Base-by-base conservation (phyloP, 2,888 invertebrate genomes). In the Diplolepis rosae region DNA sequence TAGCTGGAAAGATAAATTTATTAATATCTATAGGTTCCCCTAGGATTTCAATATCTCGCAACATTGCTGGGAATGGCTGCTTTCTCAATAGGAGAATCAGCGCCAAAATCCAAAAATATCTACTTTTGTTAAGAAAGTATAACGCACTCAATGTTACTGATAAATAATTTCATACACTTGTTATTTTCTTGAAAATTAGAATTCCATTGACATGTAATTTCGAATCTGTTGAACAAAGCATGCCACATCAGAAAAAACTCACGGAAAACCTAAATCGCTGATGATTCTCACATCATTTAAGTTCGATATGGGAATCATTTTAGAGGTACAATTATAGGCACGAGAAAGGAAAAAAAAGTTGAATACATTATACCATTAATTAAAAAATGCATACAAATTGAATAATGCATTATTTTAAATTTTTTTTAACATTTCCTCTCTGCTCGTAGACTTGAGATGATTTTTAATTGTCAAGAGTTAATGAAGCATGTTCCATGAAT, bases 211-310 rank as follows among this genome's bases (percentile, higher is more conserved):
- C 22, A 32, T 5, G 28, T 50, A 48, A 18, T 66, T 50, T 28
- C 28, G 18, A 45, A 66, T 32, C 11, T 48, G 45, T 66, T 82
- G 79, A 77, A 79, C 74, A 81, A 84, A 84, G 83, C 86, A 85
- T 85, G 85, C 86, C 83, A 83, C 83, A 85, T 82, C 79, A 82
- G 82, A 84, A 82, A 84, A 79, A 83, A 84, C 82, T 83, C 79
- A 86, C 83, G 80, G 85, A 70, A 68, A 76, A 77, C 66, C 68
- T 73, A 73, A 77, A 74, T 71, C 74, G 70, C 72, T 75, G 70
- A 78, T 73, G 73, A 70, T 71, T 73, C 75, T 77, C 82, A 78
- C 73, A 77, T 73, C 79, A 78, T 77, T 81, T n/a, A 24, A 61
- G 24, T 2, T 3, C n/a, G 39, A 39, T 61, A n/a, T 61, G 24